These are phyloP conservation scores for Cryptomyrus ogoouensis DNA, from an alignment of 2,113 vertebrate species.

Conservation along the genomic window DNA sequence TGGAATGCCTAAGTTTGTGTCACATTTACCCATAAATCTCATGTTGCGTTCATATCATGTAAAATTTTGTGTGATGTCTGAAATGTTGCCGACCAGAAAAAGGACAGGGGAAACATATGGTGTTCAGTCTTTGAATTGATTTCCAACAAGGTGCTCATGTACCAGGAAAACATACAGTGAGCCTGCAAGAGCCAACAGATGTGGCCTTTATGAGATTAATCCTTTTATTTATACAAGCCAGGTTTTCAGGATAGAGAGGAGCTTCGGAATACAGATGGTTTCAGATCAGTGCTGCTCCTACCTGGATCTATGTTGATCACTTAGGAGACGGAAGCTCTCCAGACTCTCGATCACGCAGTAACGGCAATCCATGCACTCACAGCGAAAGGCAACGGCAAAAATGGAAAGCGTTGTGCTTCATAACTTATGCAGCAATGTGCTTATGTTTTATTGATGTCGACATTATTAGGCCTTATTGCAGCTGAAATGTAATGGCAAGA, in stretches of 20 bases:
- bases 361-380: conserved; percentile 40
- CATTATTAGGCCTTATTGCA: conserved; percentile 36
- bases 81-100: background rate
- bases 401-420: conserved; percentile 50
- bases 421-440: conserved; percentile 54
- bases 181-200: background rate
- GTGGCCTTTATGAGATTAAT: conserved; percentile 19
- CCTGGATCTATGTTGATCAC: conserved; percentile 13
- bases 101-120: background rate
- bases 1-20: background rate
- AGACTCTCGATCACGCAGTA: conserved; percentile 26
- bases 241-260: conserved; percentile 25
- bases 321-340: conserved; percentile 6
- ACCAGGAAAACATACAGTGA: background rate
- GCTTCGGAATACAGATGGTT: background rate
- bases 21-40: background rate
- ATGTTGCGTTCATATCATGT: background rate
- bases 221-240: conserved; percentile 18
- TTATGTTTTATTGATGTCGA: conserved; percentile 60
- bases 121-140: conserved; percentile 1
- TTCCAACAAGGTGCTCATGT: background rate
- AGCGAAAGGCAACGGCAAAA: conserved; percentile 45
- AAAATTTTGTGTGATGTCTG: background rate
- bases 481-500: conserved; percentile 2
- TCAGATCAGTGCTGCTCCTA: conserved; percentile 6